Percentiles rank a stretch among this genome's conserved stretches.
Conservation (phyloP, 2,888 invertebrate species). For the Yponomeuta cagnagella region DNA sequence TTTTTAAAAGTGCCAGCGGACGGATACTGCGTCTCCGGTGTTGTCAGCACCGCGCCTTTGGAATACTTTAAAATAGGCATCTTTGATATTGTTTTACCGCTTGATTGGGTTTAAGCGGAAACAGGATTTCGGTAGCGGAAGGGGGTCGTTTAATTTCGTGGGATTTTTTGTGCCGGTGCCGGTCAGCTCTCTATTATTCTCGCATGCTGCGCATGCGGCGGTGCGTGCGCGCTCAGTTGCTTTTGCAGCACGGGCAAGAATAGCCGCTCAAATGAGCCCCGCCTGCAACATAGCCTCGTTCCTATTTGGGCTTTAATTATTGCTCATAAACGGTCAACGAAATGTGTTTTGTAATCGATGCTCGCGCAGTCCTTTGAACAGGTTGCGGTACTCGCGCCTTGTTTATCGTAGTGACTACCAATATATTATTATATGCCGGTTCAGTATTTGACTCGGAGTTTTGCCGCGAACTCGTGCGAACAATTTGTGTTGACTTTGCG, state of each 20-base stretch:
- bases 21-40: slow-evolving; percentile 68
- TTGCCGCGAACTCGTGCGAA: slow-evolving; percentile 39
- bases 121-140: slow-evolving; percentile 56
- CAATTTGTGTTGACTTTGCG: slow-evolving; percentile 31
- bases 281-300: slow-evolving; percentile 21
- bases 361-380: slow-evolving; percentile 37
- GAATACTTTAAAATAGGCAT: slow-evolving; percentile 32
- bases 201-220: slow-evolving; percentile 51
- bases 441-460: slow-evolving; percentile 38
- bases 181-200: slow-evolving; percentile 53
- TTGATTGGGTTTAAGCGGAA: slow-evolving; percentile 61
- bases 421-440: slow-evolving; percentile 32
- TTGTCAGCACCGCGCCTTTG: slow-evolving; percentile 51
- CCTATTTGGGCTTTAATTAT: slow-evolving; percentile 34
- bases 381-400: slow-evolving; percentile 31
- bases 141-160: slow-evolving; percentile 44
- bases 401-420: slow-evolving; percentile 36
- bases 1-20: slow-evolving; percentile 64
- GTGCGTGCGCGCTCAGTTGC: slow-evolving; percentile 63
- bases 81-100: slow-evolving; percentile 47
- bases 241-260: slow-evolving; percentile 63
- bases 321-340: slow-evolving; percentile 40
- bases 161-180: slow-evolving; percentile 44
- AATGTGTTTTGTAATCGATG: slow-evolving; percentile 48
- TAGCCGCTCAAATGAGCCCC: slow-evolving; percentile 58